Conservation (phyloP, 2,113 vertebrate genomes). For the Dryoscopus gambensis region DNA sequence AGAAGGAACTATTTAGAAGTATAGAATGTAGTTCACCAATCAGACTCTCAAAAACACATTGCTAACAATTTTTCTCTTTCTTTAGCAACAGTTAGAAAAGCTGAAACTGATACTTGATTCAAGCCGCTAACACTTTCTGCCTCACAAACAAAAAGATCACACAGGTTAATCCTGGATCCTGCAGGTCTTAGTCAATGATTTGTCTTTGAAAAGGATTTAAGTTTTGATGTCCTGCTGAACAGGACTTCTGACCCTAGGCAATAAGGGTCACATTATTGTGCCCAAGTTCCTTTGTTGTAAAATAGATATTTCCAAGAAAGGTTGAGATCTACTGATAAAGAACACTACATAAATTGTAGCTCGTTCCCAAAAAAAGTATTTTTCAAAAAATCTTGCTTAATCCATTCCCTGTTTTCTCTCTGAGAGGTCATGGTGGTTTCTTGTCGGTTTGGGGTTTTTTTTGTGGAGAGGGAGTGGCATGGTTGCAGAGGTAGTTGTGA, state of each 20-base stretch:
- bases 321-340: neutral
- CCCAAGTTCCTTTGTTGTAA: neutral
- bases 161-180: neutral
- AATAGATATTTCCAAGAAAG: neutral
- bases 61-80: neutral
- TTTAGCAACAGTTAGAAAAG: neutral
- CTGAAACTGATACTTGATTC: neutral
- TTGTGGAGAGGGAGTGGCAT: accelerated
- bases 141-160: neutral
- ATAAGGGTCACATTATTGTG: neutral
- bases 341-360: neutral
- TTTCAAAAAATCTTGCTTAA: neutral
- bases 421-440: neutral
- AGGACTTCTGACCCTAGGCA: neutral
- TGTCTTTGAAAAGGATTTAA: neutral
- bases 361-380: accelerated
- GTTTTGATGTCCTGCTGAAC: neutral
- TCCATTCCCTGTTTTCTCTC: neutral
- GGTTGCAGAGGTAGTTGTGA: neutral
- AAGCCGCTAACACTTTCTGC: neutral
- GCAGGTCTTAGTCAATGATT: neutral
- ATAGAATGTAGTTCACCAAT: neutral
- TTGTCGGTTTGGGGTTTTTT: neutral
- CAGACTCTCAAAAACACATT: neutral
- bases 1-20: neutral